Percentiles rank a stretch among this genome's conserved stretches.
phyloP scores from a whole-genome alignment of 2,888 invertebrate species.

The Pseudococcus jackbeardsleyi region DNA sequence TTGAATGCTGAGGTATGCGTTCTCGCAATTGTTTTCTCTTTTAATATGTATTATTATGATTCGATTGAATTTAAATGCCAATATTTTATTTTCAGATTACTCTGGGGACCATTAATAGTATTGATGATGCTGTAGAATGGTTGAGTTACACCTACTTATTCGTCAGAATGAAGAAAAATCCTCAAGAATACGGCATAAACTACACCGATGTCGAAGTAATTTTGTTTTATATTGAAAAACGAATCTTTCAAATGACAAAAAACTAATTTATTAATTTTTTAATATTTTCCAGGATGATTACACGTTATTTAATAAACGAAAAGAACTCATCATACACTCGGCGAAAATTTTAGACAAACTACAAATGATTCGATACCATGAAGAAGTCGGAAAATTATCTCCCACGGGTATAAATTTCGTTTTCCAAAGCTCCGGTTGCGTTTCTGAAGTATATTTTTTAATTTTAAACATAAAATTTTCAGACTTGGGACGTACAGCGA shows the following conservation, averaged over 20 bases:
- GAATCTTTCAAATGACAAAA: not conserved
- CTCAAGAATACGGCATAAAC: slow-evolving; percentile 80
- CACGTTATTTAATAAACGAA: slow-evolving; percentile 81
- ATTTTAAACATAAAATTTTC: slow-evolving; percentile 61
- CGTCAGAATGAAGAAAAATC: slow-evolving; percentile 94
- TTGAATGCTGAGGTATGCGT: slow-evolving; percentile 92
- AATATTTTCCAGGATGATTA: slow-evolving; percentile 79
- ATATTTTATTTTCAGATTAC: slow-evolving; percentile 76
- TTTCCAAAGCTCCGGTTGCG: not conserved
- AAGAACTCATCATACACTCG: slow-evolving; percentile 82
- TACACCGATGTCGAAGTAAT: slow-evolving; percentile 71
- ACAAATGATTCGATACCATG: slow-evolving; percentile 93
- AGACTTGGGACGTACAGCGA: slow-evolving; percentile 96
- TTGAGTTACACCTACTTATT: slow-evolving; percentile 96
- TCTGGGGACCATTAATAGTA: slow-evolving; percentile 94
- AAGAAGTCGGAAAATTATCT: slow-evolving; percentile 82
- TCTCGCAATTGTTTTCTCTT: slow-evolving; percentile 66
- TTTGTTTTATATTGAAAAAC: not conserved
- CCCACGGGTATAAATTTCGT: slow-evolving; percentile 69
- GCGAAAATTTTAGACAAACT: slow-evolving; percentile 91
- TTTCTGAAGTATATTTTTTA: not conserved
- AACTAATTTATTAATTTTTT: not conserved
- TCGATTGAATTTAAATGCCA: not conserved
- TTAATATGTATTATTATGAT: not conserved
- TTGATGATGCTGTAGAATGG: slow-evolving; percentile 98